A percentile compares a stretch with the other conserved stretches of the same genome.
Conservation (phyloP, 2,888 invertebrate genomes). For the Halictus ligatus region DNA sequence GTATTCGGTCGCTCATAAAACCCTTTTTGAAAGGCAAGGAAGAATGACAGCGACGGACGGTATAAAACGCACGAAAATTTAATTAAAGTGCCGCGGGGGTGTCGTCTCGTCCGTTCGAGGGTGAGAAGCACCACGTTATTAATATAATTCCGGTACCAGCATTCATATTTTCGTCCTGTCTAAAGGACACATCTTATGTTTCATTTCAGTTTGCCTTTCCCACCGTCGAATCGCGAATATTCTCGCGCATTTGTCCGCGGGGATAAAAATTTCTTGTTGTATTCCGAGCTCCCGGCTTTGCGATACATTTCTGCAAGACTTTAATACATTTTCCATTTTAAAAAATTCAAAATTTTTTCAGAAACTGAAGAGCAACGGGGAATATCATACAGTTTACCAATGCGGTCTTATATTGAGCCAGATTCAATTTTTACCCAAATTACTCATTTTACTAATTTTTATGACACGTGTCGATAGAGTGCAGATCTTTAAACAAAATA, state of each 20-base stretch:
- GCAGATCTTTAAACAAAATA: too few species aligned
- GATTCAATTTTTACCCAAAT: not conserved
- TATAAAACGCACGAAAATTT: conserved; percentile 80
- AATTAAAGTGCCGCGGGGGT: conserved; percentile 76
- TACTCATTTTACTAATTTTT: not conserved
- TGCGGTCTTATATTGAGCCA: not conserved
- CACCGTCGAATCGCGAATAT: conserved; percentile 55
- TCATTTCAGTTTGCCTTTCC: conserved; percentile 55
- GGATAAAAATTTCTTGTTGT: conserved; percentile 40
- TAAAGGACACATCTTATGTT: conserved; percentile 59
- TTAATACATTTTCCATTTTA: not conserved
- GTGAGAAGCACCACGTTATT: conserved; percentile 75
- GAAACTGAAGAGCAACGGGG: not conserved
- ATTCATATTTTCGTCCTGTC: conserved; percentile 77
- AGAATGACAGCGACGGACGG: conserved; percentile 71
- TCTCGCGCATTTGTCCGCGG: conserved; percentile 63
- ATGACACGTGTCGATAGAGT: too few species aligned
- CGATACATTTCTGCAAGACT: not conserved
- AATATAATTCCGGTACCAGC: conserved; percentile 78
- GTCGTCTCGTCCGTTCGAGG: conserved; percentile 50
- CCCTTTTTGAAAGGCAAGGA: conserved; percentile 24
- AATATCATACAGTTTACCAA: not conserved
- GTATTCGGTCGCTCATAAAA: conserved; percentile 20
- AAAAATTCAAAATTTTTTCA: not conserved
- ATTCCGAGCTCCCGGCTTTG: not conserved